A percentile compares a stretch with the other conserved stretches of the same genome.
Evolutionary conservation across 2,113 vertebrate species (phyloP).

Genomic region (Corythornis madagascariensis): DNA sequence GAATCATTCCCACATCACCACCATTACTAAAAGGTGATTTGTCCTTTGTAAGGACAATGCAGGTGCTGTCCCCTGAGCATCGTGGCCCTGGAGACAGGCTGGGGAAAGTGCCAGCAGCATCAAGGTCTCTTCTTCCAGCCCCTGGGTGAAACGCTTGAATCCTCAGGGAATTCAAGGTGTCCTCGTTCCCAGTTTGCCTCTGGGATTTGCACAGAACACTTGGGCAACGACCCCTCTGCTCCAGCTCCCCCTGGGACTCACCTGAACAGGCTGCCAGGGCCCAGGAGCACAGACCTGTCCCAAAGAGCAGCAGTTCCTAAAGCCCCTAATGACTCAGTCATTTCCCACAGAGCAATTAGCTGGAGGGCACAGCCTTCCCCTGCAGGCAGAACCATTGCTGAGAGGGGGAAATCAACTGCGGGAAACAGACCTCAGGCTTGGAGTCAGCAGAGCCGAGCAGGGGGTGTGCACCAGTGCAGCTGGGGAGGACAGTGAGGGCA

Average conservation of each 20-base stretch:
- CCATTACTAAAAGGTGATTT: neutral
- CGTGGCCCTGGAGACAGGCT: neutral
- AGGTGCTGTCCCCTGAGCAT: neutral
- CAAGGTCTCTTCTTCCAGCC: neutral
- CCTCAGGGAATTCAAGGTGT: neutral
- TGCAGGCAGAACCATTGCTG: neutral
- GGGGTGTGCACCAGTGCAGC: neutral
- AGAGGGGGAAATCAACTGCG: neutral
- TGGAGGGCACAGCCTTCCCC: neutral
- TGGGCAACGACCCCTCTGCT: neutral
- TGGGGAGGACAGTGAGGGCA: neutral
- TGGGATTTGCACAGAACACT: neutral
- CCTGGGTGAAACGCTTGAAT: neutral
- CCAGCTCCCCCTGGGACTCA: accelerated
- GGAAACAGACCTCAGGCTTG: accelerated
- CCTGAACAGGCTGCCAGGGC: neutral
- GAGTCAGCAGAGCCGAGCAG: neutral
- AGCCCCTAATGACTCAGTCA: neutral
- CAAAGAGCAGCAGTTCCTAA: neutral
- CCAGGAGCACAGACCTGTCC: neutral
- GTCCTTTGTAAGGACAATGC: neutral
- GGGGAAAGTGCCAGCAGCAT: neutral
- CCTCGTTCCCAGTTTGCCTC: neutral
- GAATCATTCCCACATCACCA: neutral
- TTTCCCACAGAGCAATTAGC: neutral